Conservation (phyloP, 2,888 invertebrate species). For the Aelia acuminata region DNA sequence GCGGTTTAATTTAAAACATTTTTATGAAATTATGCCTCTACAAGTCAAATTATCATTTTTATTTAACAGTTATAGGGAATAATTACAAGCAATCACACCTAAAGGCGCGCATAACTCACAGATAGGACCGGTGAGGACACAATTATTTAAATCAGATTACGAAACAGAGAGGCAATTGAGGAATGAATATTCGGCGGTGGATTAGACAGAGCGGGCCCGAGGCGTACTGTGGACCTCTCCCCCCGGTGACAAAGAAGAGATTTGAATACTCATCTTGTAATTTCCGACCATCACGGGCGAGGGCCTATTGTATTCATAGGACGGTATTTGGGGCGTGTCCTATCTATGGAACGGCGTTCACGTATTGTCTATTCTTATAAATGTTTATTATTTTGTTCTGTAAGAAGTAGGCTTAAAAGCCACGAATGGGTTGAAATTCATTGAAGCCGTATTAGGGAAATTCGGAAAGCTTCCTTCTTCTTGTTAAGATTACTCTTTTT, state of each 20-base stretch:
- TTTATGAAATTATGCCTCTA: not conserved
- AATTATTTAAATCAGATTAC: slow-evolving; percentile 50
- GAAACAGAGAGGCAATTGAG: slow-evolving; percentile 22
- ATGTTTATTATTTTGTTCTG: not conserved
- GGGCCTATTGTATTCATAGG: slow-evolving; percentile 26
- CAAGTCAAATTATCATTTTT: not conserved
- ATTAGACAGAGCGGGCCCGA: not conserved
- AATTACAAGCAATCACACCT: not conserved
- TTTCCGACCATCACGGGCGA: slow-evolving; percentile 4
- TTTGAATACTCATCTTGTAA: slow-evolving; percentile 48
- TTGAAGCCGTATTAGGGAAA: too few relatives aligned
- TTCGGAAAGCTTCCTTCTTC: too few relatives aligned
- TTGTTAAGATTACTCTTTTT: too few relatives aligned
- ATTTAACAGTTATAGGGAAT: not conserved
- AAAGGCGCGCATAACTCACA: not conserved
- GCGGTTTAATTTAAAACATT: not conserved
- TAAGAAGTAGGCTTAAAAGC: not conserved
- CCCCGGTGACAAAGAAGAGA: slow-evolving; percentile 9
- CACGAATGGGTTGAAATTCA: not conserved
- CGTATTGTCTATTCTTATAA: slow-evolving; percentile 35
- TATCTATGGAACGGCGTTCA: not conserved
- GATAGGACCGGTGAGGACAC: not conserved
- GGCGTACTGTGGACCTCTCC: too few relatives aligned
- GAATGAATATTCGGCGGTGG: slow-evolving; percentile 9
- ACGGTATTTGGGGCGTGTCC: slow-evolving; percentile 38